Percentiles rank a stretch among this genome's conserved stretches.
phyloP scores from a whole-genome alignment of 2,888 invertebrate genomes.

The Sesamia inferens region DNA sequence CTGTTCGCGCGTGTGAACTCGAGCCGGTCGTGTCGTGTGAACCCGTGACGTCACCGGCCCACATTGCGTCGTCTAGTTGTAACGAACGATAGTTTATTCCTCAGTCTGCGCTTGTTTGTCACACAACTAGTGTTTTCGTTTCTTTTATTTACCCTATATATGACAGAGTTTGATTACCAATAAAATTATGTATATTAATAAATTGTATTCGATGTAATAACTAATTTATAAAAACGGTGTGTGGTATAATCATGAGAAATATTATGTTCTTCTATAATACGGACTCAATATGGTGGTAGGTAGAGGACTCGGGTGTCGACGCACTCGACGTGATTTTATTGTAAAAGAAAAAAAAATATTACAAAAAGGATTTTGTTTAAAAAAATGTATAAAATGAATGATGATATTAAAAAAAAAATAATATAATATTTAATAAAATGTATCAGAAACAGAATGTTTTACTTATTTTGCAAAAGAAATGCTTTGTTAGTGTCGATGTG shows the following conservation, averaged over 20 bases:
- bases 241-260: slow-evolving; percentile 54
- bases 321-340: slow-evolving; percentile 33
- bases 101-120: slow-evolving; percentile 53
- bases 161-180: slow-evolving; percentile 58
- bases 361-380: slow-evolving; percentile 14
- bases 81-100: slow-evolving; percentile 55
- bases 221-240: slow-evolving; percentile 56
- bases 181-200: slow-evolving; percentile 56
- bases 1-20: slow-evolving; percentile 32
- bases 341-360: slow-evolving; percentile 8
- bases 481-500: slow-evolving; percentile 50
- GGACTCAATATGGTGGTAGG: slow-evolving; percentile 61
- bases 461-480: slow-evolving; percentile 31
- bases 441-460: slow-evolving; percentile 17
- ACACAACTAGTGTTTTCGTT: slow-evolving; percentile 51
- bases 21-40: slow-evolving; percentile 5
- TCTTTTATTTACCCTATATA: slow-evolving; percentile 44
- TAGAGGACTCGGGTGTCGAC: slow-evolving; percentile 54
- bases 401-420: slow-evolving; percentile 51
- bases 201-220: slow-evolving; percentile 49
- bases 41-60: slow-evolving; percentile 16
- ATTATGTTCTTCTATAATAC: slow-evolving; percentile 46
- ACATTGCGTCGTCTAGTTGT: slow-evolving; percentile 28
- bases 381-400: slow-evolving; percentile 39
- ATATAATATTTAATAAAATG: slow-evolving; percentile 31